Percentiles rank a stretch among this genome's conserved stretches.
These are phyloP conservation scores for Sinodicranocentrus sp. DNA, from an alignment of 2,888 invertebrate genomes.

Conservation along the genomic window DNA sequence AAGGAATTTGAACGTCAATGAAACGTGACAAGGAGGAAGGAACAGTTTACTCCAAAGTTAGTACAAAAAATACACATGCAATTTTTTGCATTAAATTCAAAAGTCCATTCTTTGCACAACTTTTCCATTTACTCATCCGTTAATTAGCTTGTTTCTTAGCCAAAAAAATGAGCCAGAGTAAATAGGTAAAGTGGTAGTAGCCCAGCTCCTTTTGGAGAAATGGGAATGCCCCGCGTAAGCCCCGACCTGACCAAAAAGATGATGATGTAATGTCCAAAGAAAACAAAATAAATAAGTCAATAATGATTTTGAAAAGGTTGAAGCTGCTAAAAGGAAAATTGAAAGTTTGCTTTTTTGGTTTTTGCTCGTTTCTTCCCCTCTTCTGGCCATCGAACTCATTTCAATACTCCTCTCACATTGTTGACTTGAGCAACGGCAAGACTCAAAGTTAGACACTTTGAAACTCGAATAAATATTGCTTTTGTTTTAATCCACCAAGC, in stretches of 20 bases:
- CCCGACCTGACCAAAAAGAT: slow-evolving; percentile 15
- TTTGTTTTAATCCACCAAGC: slow-evolving; percentile 8
- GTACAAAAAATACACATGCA: too few relatives aligned
- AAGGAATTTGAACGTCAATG: slow-evolving; percentile 14
- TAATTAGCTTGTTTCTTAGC: slow-evolving; percentile 16
- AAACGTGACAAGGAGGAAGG: slow-evolving; percentile 36
- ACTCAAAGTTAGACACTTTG: too few relatives aligned
- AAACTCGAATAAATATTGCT: slow-evolving; percentile 11
- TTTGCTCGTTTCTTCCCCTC: too few relatives aligned
- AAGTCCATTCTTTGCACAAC: neutral
- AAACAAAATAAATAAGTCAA: slow-evolving; percentile 33
- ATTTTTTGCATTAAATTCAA: neutral
- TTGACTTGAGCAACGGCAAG: too few relatives aligned
- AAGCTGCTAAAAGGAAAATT: slow-evolving; percentile 6
- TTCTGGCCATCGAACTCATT: slow-evolving; percentile 45
- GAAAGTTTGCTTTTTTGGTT: slow-evolving; percentile 6
- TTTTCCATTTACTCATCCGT: neutral
- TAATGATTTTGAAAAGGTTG: slow-evolving; percentile 23
- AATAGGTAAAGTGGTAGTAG: too few relatives aligned
- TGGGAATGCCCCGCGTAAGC: slow-evolving; percentile 27
- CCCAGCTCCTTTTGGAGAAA: slow-evolving; percentile 17
- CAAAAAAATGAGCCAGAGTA: neutral
- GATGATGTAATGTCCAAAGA: neutral
- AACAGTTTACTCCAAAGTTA: slow-evolving; percentile 5
- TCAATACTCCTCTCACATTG: too few relatives aligned